A percentile compares a stretch with the other conserved stretches of the same genome.
phyloP scores from a whole-genome alignment of 2,113 vertebrate species.

The Poicephalus meyeri region DNA sequence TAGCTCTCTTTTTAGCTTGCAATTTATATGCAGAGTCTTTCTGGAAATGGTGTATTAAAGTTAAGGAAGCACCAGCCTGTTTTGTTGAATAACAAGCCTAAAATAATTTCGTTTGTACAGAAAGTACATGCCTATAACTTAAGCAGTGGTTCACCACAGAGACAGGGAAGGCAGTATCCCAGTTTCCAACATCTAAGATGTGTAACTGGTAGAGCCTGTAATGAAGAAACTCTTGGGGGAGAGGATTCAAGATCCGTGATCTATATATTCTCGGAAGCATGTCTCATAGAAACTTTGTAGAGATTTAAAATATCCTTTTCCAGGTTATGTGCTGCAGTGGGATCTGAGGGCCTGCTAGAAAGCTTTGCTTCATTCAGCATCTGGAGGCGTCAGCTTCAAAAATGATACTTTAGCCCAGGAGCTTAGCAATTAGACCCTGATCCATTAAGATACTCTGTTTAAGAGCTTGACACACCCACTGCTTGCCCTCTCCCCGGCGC shows the following conservation, averaged over 20 bases:
- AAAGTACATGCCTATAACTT: background rate
- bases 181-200: background rate
- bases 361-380: conserved; percentile 41
- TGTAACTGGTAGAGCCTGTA: background rate
- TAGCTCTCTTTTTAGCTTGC: background rate
- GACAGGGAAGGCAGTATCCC: background rate
- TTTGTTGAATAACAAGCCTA: background rate
- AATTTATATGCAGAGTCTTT: background rate
- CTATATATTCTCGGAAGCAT: background rate
- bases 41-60: background rate
- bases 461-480: background rate
- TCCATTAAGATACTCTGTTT: conserved; percentile 17
- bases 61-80: background rate
- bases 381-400: conserved; percentile 6
- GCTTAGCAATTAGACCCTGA: conserved; percentile 6
- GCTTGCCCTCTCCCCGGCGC: background rate
- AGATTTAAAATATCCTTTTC: background rate
- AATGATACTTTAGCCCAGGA: background rate
- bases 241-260: background rate
- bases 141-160: background rate
- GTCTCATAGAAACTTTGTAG: background rate
- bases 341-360: background rate
- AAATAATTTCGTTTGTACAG: background rate
- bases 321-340: background rate
- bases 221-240: background rate